Evolutionary conservation across 2,888 invertebrate species (phyloP).

Genomic region (Melanostoma mellinum): DNA sequence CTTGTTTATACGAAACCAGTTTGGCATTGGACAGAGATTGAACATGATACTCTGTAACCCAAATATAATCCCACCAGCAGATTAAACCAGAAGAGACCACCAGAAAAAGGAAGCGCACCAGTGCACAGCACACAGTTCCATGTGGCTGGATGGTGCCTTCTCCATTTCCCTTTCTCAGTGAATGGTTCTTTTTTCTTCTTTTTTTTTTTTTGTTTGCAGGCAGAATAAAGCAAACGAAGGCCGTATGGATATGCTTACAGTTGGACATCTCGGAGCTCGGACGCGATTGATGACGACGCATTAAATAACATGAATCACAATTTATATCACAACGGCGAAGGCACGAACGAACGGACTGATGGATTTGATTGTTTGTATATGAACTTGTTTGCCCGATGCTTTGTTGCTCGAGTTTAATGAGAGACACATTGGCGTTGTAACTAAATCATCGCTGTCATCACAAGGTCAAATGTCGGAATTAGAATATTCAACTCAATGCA

Average conservation of each 20-base stretch:
- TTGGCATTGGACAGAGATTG: conserved; percentile 23
- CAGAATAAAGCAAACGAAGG: conserved; percentile 23
- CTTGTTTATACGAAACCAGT: conserved; percentile 35
- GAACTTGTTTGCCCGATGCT: not conserved
- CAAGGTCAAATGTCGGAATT: no score
- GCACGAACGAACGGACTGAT: conserved; percentile 20
- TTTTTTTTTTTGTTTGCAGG: not conserved
- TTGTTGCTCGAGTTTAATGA: no score
- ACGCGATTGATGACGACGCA: conserved; percentile 45
- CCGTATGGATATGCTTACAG: conserved; percentile 45
- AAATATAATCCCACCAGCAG: conserved; percentile 38
- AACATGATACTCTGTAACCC: conserved; percentile 51
- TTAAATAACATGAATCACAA: conserved; percentile 14
- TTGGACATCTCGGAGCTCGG: conserved; percentile 31
- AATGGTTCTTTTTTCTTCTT: not conserved
- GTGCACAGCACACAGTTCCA: not conserved
- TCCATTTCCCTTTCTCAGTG: not conserved
- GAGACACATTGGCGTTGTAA: no score
- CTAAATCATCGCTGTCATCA: no score
- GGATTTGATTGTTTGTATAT: conserved; percentile 17
- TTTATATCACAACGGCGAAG: no score
- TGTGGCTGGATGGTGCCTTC: not conserved
- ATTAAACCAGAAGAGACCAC: conserved; percentile 22
- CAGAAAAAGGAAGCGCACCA: conserved; percentile 22
- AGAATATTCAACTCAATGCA: no score